Base-by-base conservation (phyloP, 2,797 vertebrate species). In the Scolopax rusticola region DNA sequence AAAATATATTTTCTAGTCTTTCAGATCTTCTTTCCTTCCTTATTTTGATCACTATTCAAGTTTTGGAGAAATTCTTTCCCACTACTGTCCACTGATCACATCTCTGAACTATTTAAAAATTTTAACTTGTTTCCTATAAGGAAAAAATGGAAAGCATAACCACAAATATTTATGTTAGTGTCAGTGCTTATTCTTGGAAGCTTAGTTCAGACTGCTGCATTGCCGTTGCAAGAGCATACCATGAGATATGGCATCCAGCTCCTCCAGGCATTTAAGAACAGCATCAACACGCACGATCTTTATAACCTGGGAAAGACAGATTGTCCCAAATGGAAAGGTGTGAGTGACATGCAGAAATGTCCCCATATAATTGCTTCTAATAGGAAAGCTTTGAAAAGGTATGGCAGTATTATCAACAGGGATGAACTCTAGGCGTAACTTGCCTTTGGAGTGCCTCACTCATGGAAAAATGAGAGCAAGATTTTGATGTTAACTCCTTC, bases 31-130 rank as follows among this genome's bases (percentile, higher is more conserved):
- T 89, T 97, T 97, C 97, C 90, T 97, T 97, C 95, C 96, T 97
- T 97, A 95, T 98, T 98, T 97, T 98, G 96, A 97, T 95, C 12
- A 3, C 92, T 92, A 96, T 97, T 97, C 92, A 94, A 97, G 90
- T 96, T 97, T 94, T 70, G 43, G 89, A 97, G 74, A 98, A 97
- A 98, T 96, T 97, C 96, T 98, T 98, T 98, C 98, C 98, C 97
- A 98, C 95, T 98, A 94, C 97, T 98, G 97, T 97, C 96, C 93
- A 70, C 97, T 98, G 98, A 98, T 97, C 97, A 97, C 97, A 98
- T 98, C 96, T 69, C 85, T 70, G 94, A 98, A 98, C 90, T 97
- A 98, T 98, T 98, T 96, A 47, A 98, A 97, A 97, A 95, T 95
- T 96, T 94, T 90, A 71, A 84, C 93, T 96, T 80, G 90, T 95